Base-by-base conservation (phyloP, 2,113 vertebrate species). In the Poeciliopsis retropinna region DNA sequence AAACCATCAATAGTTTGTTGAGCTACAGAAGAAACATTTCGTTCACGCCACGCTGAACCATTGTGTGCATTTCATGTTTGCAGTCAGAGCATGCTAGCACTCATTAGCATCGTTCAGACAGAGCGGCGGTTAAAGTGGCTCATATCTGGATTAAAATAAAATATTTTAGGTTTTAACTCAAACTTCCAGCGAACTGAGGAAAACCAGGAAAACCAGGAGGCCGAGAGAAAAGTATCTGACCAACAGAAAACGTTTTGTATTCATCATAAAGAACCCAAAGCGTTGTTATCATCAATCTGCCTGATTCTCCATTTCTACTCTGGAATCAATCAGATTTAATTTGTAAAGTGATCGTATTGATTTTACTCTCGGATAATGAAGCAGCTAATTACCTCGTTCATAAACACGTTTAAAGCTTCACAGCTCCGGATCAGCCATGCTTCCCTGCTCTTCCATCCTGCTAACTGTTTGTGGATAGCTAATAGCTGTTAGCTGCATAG, bases 371-470 rank as follows among this genome's bases (percentile, higher is more conserved):
- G 5, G 44, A 44, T 14, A 17, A 44, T 44, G 14, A 14, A 44
- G 13, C 4, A 3, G 41, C 5, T 47, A 47, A 47, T 47, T 19
- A 47, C 17, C 1, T 47, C 44, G 17, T 47, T 19, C 44, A 47
- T 47, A 47, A 57, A 44, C 34, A 34, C 39, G 29, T 80, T 60
- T 57, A 63, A 51, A 60, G 64, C 60, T 69, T 47, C 67, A 61
- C 66, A 81, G 78, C 67, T 1, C 85, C 89, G 87, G 87, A 85
- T 88, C 84, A 92, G 79, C 89, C 88, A 87, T 84, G 79, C 60
- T 78, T 44, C 31, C 83, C 82, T 73, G 73, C 25, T 63, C 80
- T 81, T 57, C 67, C 82, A 67, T 84, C 75, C 79, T 78, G 62
- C 25, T 10, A 37, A 37, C 34, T 37, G 34, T 37, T 37, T 11